Base-by-base conservation (phyloP, 2,113 vertebrate species). In the Toxotes jaculatrix region DNA sequence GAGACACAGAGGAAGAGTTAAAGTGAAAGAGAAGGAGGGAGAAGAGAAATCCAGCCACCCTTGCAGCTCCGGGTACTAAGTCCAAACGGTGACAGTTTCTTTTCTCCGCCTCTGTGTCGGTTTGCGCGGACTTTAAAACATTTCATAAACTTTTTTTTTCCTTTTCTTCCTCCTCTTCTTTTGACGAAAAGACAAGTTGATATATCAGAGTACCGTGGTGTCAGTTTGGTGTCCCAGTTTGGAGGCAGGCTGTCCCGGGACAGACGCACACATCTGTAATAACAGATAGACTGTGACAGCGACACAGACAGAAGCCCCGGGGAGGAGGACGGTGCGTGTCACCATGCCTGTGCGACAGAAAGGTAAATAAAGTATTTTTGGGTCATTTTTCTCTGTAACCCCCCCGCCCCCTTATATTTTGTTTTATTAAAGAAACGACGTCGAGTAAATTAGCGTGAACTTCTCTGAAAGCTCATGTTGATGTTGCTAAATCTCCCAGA, bases 321-420 rank as follows among this genome's bases (percentile, higher is more conserved):
- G 63, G 71, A 36, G 53, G 31, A 76, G 63, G 85, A 80, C 42
- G 10, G 45, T 16, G 65, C 4, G 71, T 12, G 79, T 57, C 90
- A 87, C 13, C 82, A 93, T 94, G 93, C 91, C 92, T 9, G 89
- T 93, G 78, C 88, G 90, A 88, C 93, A 94, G 85, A 93, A 92
- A 91, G 93, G 93, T 94, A 88, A 76, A 57, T 55, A 2, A 60
- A 56, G 61, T 19, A 9, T 7, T 4, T 72, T 14, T 40, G 0
- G 2, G 8, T 61, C 36, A 21, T 16, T 7, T 12, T 2, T 68
- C 7, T 21, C 5, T 43, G 8, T 12, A 19, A 53, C 7, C 40
- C 34, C 4, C 42, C n/a, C 19, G 5, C 2, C 36, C 0, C 0
- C 1, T 21, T 4, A 5, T 23, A 3, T 5, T 11, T 2, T 9